Evolutionary conservation across 2,888 invertebrate species (phyloP).

Genomic region (Drosophila lacicola): DNA sequence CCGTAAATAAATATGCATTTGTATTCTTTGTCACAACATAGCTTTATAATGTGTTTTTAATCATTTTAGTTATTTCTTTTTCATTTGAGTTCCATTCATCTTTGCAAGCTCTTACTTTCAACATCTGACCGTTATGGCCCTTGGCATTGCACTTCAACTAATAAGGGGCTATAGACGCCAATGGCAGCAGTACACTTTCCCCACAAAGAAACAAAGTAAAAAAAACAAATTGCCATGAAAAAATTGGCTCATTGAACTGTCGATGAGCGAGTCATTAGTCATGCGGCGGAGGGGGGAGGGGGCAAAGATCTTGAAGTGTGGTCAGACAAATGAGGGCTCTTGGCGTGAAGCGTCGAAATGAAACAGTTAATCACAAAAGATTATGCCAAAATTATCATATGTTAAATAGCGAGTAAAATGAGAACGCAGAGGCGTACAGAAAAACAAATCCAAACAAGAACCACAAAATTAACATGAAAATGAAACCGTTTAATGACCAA

Average conservation of each 20-base stretch:
- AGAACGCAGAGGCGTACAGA: constrained; percentile 26
- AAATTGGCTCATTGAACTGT: constrained; percentile 77
- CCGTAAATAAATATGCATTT: not conserved
- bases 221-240: constrained; percentile 32
- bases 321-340: constrained; percentile 50
- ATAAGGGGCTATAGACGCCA: constrained; percentile 50
- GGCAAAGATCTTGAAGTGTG: constrained; percentile 27
- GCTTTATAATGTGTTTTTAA: constrained; percentile 18
- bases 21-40: not conserved
- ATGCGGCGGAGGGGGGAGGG: constrained; percentile 31
- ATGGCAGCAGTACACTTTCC: constrained; percentile 49
- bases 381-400: constrained; percentile 47
- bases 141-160: constrained; percentile 37
- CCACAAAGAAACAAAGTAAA: constrained; percentile 43
- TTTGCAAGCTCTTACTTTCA: constrained; percentile 50
- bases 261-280: constrained; percentile 73
- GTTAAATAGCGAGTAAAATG: constrained; percentile 50
- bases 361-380: constrained; percentile 64
- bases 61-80: constrained; percentile 17
- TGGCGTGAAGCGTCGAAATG: constrained; percentile 35
- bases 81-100: constrained; percentile 8
- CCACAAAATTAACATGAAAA: constrained; percentile 58
- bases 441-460: constrained; percentile 18
- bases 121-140: constrained; percentile 32
- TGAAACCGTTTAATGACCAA: constrained; percentile 30